Evolutionary conservation across 2,797 vertebrate genomes (phyloP).

Genomic region (Enteromius anoplus): DNA sequence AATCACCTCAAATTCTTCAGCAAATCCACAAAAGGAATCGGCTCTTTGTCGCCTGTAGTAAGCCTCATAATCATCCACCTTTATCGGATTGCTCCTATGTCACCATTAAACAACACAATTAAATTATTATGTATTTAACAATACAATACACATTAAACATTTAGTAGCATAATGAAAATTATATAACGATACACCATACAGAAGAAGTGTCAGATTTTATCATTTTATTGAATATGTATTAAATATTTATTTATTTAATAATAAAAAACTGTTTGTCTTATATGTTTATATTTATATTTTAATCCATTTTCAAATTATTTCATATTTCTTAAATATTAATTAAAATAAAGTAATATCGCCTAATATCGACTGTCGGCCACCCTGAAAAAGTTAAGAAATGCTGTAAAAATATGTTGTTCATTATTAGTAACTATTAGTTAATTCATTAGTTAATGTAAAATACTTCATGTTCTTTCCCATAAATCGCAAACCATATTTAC

Average conservation of each 20-base stretch:
- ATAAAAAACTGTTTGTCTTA: no score
- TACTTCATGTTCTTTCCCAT: neutral
- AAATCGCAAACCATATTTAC: neutral
- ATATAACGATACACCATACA: neutral
- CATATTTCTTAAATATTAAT: no score
- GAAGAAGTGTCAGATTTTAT: neutral
- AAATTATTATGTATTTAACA: neutral
- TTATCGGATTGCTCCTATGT: slow-evolving; percentile 82
- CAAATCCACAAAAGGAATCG: slow-evolving; percentile 93
- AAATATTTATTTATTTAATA: no score
- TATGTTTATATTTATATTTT: no score
- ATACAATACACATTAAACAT: neutral
- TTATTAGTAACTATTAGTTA: neutral
- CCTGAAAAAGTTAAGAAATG: neutral
- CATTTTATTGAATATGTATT: no score
- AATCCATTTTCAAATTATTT: no score
- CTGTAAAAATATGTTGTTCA: neutral
- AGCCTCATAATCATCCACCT: slow-evolving; percentile 85
- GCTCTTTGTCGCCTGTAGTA: slow-evolving; percentile 92
- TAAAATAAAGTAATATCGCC: no score
- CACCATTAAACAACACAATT: neutral
- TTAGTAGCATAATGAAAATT: neutral
- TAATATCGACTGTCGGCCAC: no score
- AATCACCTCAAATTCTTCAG: slow-evolving; percentile 90
- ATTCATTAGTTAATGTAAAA: neutral